Evolutionary conservation across 1,140 invertebrate genomes (phyloP), one percentile per base, ranked within the genome.

Genomic region (Neotoxoptera formosana): DNA sequence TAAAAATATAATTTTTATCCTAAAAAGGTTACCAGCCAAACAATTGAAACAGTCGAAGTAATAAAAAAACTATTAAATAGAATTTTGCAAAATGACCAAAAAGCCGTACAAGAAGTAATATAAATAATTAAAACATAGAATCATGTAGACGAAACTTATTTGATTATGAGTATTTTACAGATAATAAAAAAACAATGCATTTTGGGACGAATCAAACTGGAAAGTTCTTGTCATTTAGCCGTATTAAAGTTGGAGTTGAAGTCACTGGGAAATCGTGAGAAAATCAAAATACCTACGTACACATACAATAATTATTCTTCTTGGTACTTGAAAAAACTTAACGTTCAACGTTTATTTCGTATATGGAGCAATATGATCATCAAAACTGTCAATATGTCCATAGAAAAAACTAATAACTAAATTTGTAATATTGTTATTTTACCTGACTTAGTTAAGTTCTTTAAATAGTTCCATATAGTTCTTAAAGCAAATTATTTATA

Each of bases 261-360:
- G 30, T 48, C 36, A 45, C 8, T 90, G 36, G 89, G 89, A 36
- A 56, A 67, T 30, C 89, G 89, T 47, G 30, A 47, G 45, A 90
- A 90, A 90, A 56, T 90, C 7, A 90, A 67, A 60, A 67, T 60
- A 67, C 89, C 89, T 51, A 90, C 9, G 41, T 7, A 90, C 36
- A 30, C 89, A 67, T 30, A 67, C 36, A n/a, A 88, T 67, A 67
- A 67, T 41, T 90, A 90, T 90, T 25, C 89, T 67, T 41, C 53
- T n/a, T 67, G 89, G 56, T 67, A 67, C 14, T 90, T 90, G 53
- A 67, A 90, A 60, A 90, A 90, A 56, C 56, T 90, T 47, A 45
- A 25, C 30, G 25, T 67, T 45, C 34, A n/a, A 90, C 36, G 41
- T 25, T 90, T 90, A 60, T 45, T 45, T 56, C 53, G 56, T 60